Base-by-base conservation (phyloP, 1,140 invertebrate species). In the Pteromalus puparum region DNA sequence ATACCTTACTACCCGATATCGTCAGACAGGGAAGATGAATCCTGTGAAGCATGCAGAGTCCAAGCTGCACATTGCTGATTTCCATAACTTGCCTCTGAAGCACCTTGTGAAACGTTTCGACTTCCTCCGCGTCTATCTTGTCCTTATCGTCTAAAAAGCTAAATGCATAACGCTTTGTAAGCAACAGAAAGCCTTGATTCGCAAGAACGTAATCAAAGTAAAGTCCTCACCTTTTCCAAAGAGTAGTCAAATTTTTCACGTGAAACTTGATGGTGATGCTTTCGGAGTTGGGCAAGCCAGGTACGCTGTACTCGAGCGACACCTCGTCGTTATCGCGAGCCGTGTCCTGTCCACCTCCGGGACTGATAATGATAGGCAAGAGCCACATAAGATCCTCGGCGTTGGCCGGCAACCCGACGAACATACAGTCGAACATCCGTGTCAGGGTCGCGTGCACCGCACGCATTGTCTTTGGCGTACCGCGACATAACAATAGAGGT, bases 351-450 rank as follows among this genome's bases (percentile, higher is more conserved):
- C 86, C 61, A 4, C 84, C 68, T 46, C 6, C 79, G 38, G 87
- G 81, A 78, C 73, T 86, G 21, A 91, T 81, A 28, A 90, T 26
- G 46, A 91, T 90, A 21, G 91, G 88, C 30, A 90, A 10, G 0
- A 92, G 70, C 91, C 91, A 92, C 21, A 83, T 84, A 0, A 92
- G 87, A 87, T 92, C 91, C 9, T 90, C 86, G 9, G 89, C 83
- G 4, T 75, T 87, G 7, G 83, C 86, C 26, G 89, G 72, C 15
- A 92, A 30, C 24, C 83, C 21, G 34, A 90, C 78, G 53, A 91
- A 74, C 30, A 87, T 83, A 38, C 91, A 92, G 82, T 92, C 91
- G 77, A 92, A 92, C 89, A 92, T 91, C 15, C 75, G 87, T 38
- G 68, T 75, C n/a, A 92, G 70, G 5, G 86, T 87, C 7, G 68